Conservation (phyloP, 2,797 vertebrate genomes). For the Ambastaia sidthimunki region DNA sequence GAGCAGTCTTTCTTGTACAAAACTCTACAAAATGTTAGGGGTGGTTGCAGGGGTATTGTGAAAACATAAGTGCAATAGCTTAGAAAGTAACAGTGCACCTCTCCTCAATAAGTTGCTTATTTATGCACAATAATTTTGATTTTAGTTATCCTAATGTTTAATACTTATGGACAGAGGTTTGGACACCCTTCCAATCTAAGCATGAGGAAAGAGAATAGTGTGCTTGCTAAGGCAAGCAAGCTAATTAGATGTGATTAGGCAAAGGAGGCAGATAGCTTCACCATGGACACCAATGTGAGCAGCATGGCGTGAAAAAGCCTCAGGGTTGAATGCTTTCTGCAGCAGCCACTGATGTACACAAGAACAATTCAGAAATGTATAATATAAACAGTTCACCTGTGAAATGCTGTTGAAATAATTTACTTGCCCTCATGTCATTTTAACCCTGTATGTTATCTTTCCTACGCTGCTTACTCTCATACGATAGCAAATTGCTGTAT, state of each 20-base stretch:
- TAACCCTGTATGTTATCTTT: not conserved
- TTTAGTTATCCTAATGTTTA: not conserved
- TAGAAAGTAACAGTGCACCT: not conserved
- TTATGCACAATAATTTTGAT: too few species aligned
- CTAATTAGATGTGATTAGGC: constrained; percentile 37
- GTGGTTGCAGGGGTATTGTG: too few species aligned
- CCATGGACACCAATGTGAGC: constrained; percentile 36
- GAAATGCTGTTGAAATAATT: not conserved
- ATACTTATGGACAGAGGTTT: not conserved
- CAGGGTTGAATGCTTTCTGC: not conserved
- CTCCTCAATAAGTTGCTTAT: not conserved
- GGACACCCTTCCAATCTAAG: not conserved
- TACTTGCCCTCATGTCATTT: too few species aligned
- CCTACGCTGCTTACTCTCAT: not conserved
- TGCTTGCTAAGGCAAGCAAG: not conserved
- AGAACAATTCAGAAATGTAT: not conserved
- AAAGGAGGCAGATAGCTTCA: constrained; percentile 14
- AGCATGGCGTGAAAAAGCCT: not conserved
- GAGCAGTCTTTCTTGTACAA: not conserved
- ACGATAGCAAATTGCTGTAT: not conserved
- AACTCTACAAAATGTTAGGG: not conserved
- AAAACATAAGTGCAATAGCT: too few species aligned
- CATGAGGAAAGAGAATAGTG: not conserved
- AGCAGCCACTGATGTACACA: not conserved
- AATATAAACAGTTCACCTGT: not conserved